Evolutionary conservation across 2,888 invertebrate genomes (phyloP).

Genomic region (Agriopis marginaria): DNA sequence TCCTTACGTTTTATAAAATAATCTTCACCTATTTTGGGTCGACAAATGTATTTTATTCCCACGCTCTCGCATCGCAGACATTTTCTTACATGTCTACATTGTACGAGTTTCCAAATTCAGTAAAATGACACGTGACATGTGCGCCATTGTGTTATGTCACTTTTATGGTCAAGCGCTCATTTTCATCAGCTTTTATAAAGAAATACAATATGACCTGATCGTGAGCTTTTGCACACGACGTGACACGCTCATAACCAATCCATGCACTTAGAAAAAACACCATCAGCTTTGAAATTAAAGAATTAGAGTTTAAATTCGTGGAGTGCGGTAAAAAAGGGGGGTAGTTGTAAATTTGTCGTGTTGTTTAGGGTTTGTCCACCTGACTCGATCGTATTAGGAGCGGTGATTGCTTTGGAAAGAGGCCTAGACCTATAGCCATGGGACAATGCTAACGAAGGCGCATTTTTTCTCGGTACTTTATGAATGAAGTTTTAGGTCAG

Average conservation of each 20-base stretch:
- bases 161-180: slow-evolving; percentile 71
- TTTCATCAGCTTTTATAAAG: slow-evolving; percentile 75
- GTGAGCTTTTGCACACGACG: slow-evolving; percentile 73
- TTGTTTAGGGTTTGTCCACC: slow-evolving; percentile 69
- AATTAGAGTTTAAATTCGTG: slow-evolving; percentile 42
- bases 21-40: not conserved
- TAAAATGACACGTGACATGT: slow-evolving; percentile 26
- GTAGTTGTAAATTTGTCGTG: slow-evolving; percentile 31
- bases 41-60: slow-evolving; percentile 8
- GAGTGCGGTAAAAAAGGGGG: slow-evolving; percentile 7
- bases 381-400: slow-evolving; percentile 76
- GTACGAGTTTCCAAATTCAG: slow-evolving; percentile 19
- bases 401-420: slow-evolving; percentile 68
- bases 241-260: slow-evolving; percentile 39
- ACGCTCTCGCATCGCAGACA: slow-evolving; percentile 8
- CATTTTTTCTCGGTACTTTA: slow-evolving; percentile 43
- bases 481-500: slow-evolving; percentile 31
- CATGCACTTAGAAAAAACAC: not conserved
- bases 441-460: slow-evolving; percentile 52
- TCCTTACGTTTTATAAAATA: not conserved
- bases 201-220: slow-evolving; percentile 71
- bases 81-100: slow-evolving; percentile 3
- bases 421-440: slow-evolving; percentile 54
- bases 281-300: slow-evolving; percentile 25
- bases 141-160: slow-evolving; percentile 22